Percentiles rank a stretch among this genome's conserved stretches.
Conservation (phyloP, 2,888 invertebrate genomes). For the Reticulitermes lucifugus region DNA sequence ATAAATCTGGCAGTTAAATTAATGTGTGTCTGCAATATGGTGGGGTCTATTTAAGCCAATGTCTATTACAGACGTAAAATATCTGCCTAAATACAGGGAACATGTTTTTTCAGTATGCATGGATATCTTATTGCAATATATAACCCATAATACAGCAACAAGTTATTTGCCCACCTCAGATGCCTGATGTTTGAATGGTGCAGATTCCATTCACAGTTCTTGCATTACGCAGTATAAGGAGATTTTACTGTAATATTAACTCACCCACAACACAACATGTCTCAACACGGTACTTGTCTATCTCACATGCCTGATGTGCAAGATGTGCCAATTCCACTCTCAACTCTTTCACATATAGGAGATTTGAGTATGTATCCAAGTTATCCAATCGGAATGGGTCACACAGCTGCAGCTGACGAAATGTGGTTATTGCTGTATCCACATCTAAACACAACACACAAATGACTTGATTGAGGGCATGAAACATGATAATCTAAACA, state of each 20-base stretch:
- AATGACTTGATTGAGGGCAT: neutral
- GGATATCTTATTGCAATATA: no score
- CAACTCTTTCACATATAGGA: conserved; percentile 94
- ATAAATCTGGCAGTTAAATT: no score
- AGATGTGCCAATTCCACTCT: conserved; percentile 91
- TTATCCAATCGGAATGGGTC: conserved; percentile 96
- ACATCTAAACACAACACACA: conserved; percentile 74
- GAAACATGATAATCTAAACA: neutral
- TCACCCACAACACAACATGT: conserved; percentile 97
- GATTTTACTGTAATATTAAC: conserved; percentile 52
- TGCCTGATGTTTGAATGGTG: no score
- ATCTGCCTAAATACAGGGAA: neutral
- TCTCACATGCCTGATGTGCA: conserved; percentile 92
- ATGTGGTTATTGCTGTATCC: conserved; percentile 87
- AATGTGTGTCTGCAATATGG: no score
- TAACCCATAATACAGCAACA: no score
- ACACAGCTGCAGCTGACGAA: conserved; percentile 82
- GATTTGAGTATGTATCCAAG: conserved; percentile 96
- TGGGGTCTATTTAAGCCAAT: neutral
- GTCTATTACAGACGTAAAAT: neutral
- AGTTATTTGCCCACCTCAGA: no score
- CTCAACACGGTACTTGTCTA: conserved; percentile 97
- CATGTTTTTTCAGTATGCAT: neutral
- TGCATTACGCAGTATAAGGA: no score
- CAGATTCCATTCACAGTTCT: no score